These are phyloP conservation scores for Augiades crinisus DNA, from an alignment of 2,888 invertebrate genomes.

Conservation along the genomic window DNA sequence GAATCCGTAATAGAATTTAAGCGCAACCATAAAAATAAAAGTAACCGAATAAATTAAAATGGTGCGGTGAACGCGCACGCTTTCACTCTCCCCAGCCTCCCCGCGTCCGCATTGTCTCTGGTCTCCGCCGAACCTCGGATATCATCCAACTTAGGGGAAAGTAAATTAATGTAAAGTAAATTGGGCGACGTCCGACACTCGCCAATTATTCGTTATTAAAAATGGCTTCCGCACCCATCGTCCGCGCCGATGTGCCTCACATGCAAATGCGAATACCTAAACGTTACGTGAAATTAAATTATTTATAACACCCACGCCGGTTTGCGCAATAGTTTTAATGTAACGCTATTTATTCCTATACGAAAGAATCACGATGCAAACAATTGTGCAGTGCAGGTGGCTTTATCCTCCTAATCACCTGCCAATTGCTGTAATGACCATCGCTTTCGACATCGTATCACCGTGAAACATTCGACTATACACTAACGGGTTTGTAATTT, in stretches of 20 bases:
- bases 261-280: conserved; percentile 48
- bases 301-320: conserved; percentile 30
- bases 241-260: too few relatives aligned
- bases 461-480: conserved; percentile 31
- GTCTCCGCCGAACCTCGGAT: conserved; percentile 48
- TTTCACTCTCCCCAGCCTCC: conserved; percentile 35
- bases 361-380: conserved; percentile 35
- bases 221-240: neutral
- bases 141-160: conserved; percentile 55
- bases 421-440: conserved; percentile 51
- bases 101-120: conserved; percentile 42
- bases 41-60: conserved; percentile 32
- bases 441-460: conserved; percentile 41
- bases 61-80: conserved; percentile 28
- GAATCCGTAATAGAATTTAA: conserved; percentile 22
- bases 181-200: conserved; percentile 40
- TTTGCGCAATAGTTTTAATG: conserved; percentile 33
- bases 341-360: conserved; percentile 22
- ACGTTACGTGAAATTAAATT: conserved; percentile 42
- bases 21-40: conserved; percentile 23
- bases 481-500: conserved; percentile 44
- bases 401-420: conserved; percentile 48
- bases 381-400: conserved; percentile 39
- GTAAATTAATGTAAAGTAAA: conserved; percentile 54
- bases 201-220: conserved; percentile 48